A percentile compares a stretch with the other conserved stretches of the same genome.
Conservation (phyloP, 2,888 invertebrate genomes). For the Drosophila mimetica region DNA sequence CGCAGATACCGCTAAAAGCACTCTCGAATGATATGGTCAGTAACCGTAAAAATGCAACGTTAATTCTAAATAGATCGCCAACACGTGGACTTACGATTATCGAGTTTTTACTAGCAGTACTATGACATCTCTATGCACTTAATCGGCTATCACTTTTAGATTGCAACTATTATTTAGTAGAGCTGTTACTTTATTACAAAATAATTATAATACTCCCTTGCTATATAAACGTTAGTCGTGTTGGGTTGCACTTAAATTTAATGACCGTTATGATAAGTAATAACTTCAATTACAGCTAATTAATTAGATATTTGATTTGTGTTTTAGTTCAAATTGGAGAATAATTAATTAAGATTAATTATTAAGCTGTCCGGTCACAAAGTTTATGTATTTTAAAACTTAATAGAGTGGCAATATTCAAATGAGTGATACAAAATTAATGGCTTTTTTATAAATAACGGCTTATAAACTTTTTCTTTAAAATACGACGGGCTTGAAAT, state of each 20-base stretch:
- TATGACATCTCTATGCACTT: neutral
- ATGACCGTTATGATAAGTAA: neutral
- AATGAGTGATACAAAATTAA: neutral
- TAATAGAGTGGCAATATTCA: neutral
- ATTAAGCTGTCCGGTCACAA: neutral
- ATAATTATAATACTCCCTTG: neutral
- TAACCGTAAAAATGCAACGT: neutral
- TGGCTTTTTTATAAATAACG: neutral
- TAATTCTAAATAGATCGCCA: neutral
- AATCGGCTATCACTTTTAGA: slow-evolving; percentile 10
- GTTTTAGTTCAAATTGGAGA: neutral
- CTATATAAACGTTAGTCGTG: neutral
- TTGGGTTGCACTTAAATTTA: neutral
- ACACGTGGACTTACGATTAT: slow-evolving; percentile 22
- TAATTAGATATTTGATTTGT: neutral
- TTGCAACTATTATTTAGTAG: slow-evolving; percentile 2
- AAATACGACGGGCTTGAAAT: neutral
- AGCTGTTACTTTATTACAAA: slow-evolving; percentile 1
- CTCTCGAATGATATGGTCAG: slow-evolving; percentile 2
- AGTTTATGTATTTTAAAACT: neutral
- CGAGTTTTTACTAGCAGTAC: neutral
- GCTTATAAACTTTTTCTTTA: neutral
- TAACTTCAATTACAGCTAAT: neutral
- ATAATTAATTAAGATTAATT: neutral
- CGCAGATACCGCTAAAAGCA: slow-evolving; percentile 10